Evolutionary conservation across 2,113 vertebrate species (phyloP).

Genomic region (Illadopsis cleaveri): DNA sequence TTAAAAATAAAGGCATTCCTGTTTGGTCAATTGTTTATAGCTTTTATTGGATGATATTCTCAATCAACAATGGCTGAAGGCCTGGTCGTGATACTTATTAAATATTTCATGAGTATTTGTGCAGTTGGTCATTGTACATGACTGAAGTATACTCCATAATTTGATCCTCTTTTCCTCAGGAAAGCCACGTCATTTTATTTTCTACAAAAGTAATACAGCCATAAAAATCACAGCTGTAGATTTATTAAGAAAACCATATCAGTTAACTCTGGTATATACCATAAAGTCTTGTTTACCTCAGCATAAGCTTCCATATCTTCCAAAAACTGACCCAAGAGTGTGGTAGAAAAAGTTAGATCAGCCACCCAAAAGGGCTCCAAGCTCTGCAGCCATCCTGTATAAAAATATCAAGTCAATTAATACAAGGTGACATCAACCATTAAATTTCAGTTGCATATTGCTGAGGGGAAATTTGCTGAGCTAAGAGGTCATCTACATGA

Average conservation of each 20-base stretch:
- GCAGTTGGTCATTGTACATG: neutral
- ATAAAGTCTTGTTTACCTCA: constrained; percentile 77
- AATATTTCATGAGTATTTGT: neutral
- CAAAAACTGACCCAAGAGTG: constrained; percentile 94
- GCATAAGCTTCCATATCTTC: constrained; percentile 99
- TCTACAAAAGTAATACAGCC: neutral
- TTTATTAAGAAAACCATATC: neutral
- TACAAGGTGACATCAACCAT: neutral
- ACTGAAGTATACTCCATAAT: neutral
- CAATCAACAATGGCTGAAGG: neutral
- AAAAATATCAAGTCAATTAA: neutral
- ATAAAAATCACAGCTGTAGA: neutral
- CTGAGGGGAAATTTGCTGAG: neutral
- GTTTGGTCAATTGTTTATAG: neutral
- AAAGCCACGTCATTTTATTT: neutral
- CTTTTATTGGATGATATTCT: neutral
- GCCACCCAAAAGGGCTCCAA: constrained; percentile 99
- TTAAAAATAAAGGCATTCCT: neutral
- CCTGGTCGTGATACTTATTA: neutral
- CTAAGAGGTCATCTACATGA: neutral
- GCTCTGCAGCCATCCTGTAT: constrained; percentile 94
- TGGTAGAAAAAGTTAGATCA: constrained; percentile 96
- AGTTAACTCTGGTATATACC: neutral
- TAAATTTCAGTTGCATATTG: neutral
- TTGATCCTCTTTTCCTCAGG: neutral